These are phyloP conservation scores for Corythornis leucogaster DNA, from an alignment of 2,797 vertebrate species.

Conservation along the genomic window DNA sequence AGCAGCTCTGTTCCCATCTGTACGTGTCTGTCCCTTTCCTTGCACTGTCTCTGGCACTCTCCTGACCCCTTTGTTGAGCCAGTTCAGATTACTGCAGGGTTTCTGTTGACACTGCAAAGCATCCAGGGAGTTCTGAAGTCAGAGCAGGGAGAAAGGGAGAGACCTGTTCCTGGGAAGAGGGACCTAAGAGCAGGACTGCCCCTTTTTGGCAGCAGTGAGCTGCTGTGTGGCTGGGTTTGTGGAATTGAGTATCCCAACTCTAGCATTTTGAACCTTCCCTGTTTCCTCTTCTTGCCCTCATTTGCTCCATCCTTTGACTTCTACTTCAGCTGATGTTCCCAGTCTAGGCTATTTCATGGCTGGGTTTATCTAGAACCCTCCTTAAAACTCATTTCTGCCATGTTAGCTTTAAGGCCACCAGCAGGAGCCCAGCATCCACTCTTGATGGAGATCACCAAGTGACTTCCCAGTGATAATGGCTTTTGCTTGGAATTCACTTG, in stretches of 20 bases:
- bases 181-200: not conserved
- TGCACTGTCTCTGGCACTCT: not conserved
- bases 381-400: not conserved
- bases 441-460: not conserved
- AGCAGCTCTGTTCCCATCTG: not conserved
- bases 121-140: not conserved
- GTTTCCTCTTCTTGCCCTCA: accelerated
- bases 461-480: not conserved
- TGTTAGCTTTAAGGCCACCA: not conserved
- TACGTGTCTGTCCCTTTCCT: not conserved
- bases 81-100: not conserved
- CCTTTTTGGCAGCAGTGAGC: not conserved
- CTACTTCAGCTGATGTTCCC: not conserved
- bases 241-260: not conserved
- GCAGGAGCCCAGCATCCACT: not conserved
- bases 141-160: not conserved
- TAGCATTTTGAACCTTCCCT: not conserved
- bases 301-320: not conserved
- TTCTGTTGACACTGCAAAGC: not conserved
- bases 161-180: not conserved
- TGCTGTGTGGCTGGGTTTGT: not conserved
- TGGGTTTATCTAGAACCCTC: not conserved
- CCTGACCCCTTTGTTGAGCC: not conserved
- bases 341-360: not conserved
- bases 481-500: constrained; percentile 36